Base-by-base conservation (phyloP, 1,140 invertebrate genomes). In the Fopius arisanus region DNA sequence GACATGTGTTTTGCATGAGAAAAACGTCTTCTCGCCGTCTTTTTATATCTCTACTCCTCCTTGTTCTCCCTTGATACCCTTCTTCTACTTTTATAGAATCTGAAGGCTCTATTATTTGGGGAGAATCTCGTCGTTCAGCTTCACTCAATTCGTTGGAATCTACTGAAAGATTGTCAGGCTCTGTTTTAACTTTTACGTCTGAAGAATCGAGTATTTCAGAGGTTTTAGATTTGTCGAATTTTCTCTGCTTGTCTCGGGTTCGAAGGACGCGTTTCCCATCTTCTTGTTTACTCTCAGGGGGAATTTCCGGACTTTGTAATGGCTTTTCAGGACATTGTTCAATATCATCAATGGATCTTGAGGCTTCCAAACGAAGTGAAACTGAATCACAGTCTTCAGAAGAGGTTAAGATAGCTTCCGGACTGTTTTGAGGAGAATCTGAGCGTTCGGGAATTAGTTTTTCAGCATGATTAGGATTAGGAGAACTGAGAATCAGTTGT, bases 241-340 rank as follows among this genome's bases (percentile, higher is more conserved):
- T 87, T 23, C 75, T 83, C 65, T 77, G 77, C 12, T 81, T 85
- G 3, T 86, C 85, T 0, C 84, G 74, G 1, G 82, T 68, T 19
- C 86, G 75, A n/a, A 86, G 69, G 3, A 86, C 84, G 16, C 85
- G 73, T 19, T 78, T 83, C 2, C 80, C 82, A 0, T 86, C 83
- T 21, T 86, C 84, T 0, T 40, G n/a, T 19, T 37, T 68, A 19
- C 26, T 21, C 33, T 41, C 66, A 41, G 21, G 69, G 63, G 69
- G 59, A 40, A 59, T n/a, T 31, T 63, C 19, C 51, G 14, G 1
- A 63, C 14, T 19, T 48, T 19, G 43, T n/a, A 7, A 1, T 48
- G 3, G 3, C 2, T 48, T 48, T 48, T 37, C 33, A 37, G 33
- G 1, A 37, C 1, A 10, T 37, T 37, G 3, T 37, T 37, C 33